A percentile compares a stretch with the other conserved stretches of the same genome.
Conservation (phyloP, 2,888 invertebrate species). For the Salticus scenicus region DNA sequence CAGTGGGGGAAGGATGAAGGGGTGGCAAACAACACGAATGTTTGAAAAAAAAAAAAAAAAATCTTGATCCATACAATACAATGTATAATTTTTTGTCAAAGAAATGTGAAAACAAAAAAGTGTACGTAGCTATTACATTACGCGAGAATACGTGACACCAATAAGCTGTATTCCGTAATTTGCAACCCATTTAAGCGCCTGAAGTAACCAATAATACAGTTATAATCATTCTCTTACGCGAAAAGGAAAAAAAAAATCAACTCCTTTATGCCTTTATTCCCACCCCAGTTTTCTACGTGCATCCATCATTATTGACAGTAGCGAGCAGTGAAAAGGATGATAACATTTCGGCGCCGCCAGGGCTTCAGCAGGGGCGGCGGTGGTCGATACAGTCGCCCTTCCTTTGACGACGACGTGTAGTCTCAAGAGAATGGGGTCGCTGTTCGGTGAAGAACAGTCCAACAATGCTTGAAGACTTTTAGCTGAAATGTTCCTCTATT, state of each 20-base stretch:
- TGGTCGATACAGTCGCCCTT: conserved; percentile 50
- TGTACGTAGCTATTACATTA: too few species aligned
- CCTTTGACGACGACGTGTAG: conserved; percentile 41
- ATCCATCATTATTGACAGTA: conserved; percentile 61
- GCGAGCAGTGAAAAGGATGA: conserved; percentile 6
- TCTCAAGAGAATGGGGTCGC: conserved; percentile 16
- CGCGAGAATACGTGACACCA: too few species aligned
- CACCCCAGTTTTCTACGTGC: background rate
- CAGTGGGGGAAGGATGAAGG: too few species aligned
- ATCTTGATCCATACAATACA: too few species aligned
- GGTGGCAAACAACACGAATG: too few species aligned
- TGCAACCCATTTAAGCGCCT: background rate
- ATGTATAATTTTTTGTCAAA: too few species aligned
- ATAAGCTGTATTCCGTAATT: background rate
- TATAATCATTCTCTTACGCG: background rate
- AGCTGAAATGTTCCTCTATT: too few species aligned
- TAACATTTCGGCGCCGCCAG: conserved; percentile 40
- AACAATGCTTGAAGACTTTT: too few species aligned
- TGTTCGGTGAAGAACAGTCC: background rate
- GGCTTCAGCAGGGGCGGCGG: conserved; percentile 20
- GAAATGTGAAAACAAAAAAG: too few species aligned
- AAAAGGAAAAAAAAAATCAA: background rate
- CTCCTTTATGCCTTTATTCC: background rate
- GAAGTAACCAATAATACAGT: background rate
- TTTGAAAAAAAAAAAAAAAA: too few species aligned